A percentile compares a stretch with the other conserved stretches of the same genome.
Conservation (phyloP, 2,888 invertebrate species). For the Colostygia pectinataria region DNA sequence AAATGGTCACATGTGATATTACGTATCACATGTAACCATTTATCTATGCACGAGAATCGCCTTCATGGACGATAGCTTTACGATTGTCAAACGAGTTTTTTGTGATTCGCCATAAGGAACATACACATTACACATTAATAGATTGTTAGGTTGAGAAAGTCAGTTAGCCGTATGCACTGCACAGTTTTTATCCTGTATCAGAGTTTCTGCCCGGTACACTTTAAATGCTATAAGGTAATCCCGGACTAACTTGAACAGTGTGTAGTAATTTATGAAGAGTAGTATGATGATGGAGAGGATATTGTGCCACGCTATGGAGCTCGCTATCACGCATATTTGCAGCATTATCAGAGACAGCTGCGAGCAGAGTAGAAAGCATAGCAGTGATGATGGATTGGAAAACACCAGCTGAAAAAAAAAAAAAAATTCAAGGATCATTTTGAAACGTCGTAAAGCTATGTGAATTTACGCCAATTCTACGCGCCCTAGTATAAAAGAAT, state of each 20-base stretch:
- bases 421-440: neutral
- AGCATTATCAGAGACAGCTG: slow-evolving; percentile 88
- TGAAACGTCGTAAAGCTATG: no score
- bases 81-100: no score
- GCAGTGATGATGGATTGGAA: slow-evolving; percentile 90
- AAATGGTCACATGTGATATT: no score
- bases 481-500: no score
- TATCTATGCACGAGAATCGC: no score
- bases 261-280: slow-evolving; percentile 95
- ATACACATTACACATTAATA: no score
- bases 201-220: slow-evolving; percentile 88
- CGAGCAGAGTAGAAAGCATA: slow-evolving; percentile 88
- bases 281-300: slow-evolving; percentile 93
- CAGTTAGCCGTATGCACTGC: slow-evolving; percentile 32
- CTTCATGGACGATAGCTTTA: no score
- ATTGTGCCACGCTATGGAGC: slow-evolving; percentile 95
- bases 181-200: slow-evolving; percentile 85
- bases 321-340: slow-evolving; percentile 90
- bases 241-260: slow-evolving; percentile 93
- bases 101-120: no score
- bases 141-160: slow-evolving; percentile 2
- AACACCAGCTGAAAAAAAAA: slow-evolving; percentile 88
- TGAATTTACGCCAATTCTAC: no score
- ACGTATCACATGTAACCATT: no score
- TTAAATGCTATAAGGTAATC: slow-evolving; percentile 94